phyloP scores from a whole-genome alignment of 2,113 vertebrate genomes.

The Planiliza haematocheilus region DNA sequence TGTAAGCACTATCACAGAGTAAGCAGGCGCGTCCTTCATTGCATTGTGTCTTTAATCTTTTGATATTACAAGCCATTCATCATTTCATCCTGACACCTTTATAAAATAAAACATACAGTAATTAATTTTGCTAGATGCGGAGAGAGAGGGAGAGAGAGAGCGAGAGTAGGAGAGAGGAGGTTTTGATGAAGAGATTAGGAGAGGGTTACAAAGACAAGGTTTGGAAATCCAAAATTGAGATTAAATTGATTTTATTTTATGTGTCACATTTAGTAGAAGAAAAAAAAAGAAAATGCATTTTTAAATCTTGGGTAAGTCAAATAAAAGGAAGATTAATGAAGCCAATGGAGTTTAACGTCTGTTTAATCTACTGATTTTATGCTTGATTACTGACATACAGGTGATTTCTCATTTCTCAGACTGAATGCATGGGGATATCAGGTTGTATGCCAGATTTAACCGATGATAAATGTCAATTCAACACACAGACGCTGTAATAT shows the following conservation, averaged over 20 bases:
- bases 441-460: constrained; percentile 17
- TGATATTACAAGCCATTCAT: constrained; percentile 90
- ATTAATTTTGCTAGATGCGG: constrained; percentile 86
- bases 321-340: constrained; percentile 54
- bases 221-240: constrained; percentile 61
- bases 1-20: constrained; percentile 64
- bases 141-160: constrained; percentile 28
- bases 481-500: constrained; percentile 10
- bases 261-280: constrained; percentile 40
- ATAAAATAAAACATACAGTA: constrained; percentile 89
- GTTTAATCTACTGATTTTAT: constrained; percentile 79
- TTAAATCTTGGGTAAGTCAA: constrained; percentile 32
- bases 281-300: constrained; percentile 13
- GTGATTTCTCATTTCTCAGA: constrained; percentile 53
- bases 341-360: constrained; percentile 80
- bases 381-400: constrained; percentile 73
- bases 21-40: constrained; percentile 73
- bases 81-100: constrained; percentile 85
- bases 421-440: constrained; percentile 7
- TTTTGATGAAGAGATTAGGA: constrained; percentile 45
- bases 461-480: constrained; percentile 32
- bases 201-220: constrained; percentile 41
- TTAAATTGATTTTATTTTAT: constrained; percentile 57
- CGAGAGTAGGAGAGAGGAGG: constrained; percentile 23
- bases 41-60: constrained; percentile 79